Base-by-base conservation (phyloP, 1,140 invertebrate genomes). In the Zaprionus capensis region DNA sequence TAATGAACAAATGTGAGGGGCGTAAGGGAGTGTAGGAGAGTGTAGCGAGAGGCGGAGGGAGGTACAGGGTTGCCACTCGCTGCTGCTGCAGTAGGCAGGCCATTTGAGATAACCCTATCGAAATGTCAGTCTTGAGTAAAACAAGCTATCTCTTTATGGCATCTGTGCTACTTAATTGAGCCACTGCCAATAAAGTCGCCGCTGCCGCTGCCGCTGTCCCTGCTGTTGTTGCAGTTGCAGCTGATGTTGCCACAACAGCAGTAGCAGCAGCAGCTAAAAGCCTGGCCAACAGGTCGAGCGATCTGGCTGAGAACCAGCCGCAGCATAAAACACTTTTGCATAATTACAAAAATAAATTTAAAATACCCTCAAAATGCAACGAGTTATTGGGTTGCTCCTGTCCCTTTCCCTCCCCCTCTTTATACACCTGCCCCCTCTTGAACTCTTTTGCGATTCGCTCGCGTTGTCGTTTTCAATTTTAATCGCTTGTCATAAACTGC, bases 401-500 rank as follows among this genome's bases (percentile, higher is more conserved):
- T 31, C 7, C 17, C 20, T 36, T 2, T 15, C 4, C 34, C 53
- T 53, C 12, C 56, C 22, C 4, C n/a, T 38, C 41, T 49, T 20
- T 31, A 31, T 31, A 34, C 31, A 34, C 31, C 31, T 11, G 31
- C 0, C 15, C 56, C 22, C 12, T 17, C 26, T 20, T 34, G 20
- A 9, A 20, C 5, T 36, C 24, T 61, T 61, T 5, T 12, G 36
- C 46, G 28, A 31, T 20, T 58, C 15, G 59, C 36, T 63, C 44
- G 58, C 26, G 69, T 72, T 74, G 75, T 78, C 73, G 51, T 72
- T 84, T 78, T 84, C 58, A 83, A 74, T 69, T 88, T 87, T 87
- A 87, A 87, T 87, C 84, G 84, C 74, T 84, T 87, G 84, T 87
- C 84, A 87, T 87, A 87, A 88, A 88, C 78, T 87, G 84, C 84